Evolutionary conservation across 2,888 invertebrate genomes (phyloP), one percentile per base, ranked within the genome.

Genomic region (Pristionchus exspectatus): DNA sequence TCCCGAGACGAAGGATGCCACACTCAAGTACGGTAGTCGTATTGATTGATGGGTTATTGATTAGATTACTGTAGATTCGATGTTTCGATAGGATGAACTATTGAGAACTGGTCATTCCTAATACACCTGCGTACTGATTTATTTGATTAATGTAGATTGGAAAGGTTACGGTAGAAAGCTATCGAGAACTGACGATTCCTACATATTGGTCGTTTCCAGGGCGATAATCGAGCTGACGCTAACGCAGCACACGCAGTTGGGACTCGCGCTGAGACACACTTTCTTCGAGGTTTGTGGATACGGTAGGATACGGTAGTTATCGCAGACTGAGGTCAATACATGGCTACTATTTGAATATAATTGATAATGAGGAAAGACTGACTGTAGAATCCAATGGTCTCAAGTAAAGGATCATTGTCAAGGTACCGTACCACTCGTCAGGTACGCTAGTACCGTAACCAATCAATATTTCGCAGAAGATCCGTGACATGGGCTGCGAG

Each of bases 251-350:
- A 88, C 91, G 24, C 92, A 93, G 27, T 56, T 93, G n/a, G 93
- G 93, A n/a, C 89, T 93, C 69, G 93, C 91, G 5, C 86, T 93
- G 44, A 88, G 93, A 27, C 91, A 91, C n/a, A 90, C 91, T 30
- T 93, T 93, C 89, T 93, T 93, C 81, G 90, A 92, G 91, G 92
- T 93, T 21, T 24, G 85, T 74, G 30, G 63, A 5, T 83, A 54
- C 66, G 16, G 63, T 85, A 30, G n/a, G 54, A 7, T 33, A 18
- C 54, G 54, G 38, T 50, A 50, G 44, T 66, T 24, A n/a, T 27
- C 27, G 24, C 14, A 66, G 7, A 2, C 7, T 50, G 44, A 7
- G 10, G 44, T 50, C 44, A 9, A 50, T 12, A 50, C 44, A 12
- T 38, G 10, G 44, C 9, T 9, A 50, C 3, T 50, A 10, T 50